phyloP scores from a whole-genome alignment of 2,113 vertebrate genomes.

The Myxocyprinus asiaticus region DNA sequence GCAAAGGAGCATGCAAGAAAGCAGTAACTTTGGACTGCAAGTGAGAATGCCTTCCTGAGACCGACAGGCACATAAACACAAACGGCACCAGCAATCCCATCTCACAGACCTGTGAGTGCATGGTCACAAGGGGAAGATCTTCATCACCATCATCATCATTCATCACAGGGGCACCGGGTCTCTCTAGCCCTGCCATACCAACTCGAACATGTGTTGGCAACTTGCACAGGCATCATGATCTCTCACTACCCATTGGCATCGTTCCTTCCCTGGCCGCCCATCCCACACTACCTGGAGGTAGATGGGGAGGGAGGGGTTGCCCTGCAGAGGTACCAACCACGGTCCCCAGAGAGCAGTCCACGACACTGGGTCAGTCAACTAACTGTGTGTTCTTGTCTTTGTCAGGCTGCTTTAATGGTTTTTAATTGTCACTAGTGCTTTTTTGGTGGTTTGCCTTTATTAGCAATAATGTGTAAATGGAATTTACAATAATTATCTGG shows the following conservation, averaged over 20 bases:
- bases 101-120: neutral
- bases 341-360: conserved; percentile 71
- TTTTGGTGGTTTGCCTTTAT: neutral
- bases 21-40: neutral
- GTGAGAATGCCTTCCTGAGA: no score
- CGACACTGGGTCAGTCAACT: conserved; percentile 74
- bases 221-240: conserved; percentile 64
- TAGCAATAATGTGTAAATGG: no score
- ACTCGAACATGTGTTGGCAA: conserved; percentile 59
- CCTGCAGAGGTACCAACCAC: conserved; percentile 78
- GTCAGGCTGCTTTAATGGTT: no score
- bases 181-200: conserved; percentile 33
- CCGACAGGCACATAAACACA: no score
- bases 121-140: neutral
- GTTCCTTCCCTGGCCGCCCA: conserved; percentile 67
- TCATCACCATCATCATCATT: neutral
- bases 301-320: conserved; percentile 71
- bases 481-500: no score
- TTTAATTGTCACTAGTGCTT: neutral
- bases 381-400: neutral
- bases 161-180: neutral
- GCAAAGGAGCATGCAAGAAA: neutral
- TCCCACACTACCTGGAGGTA: conserved; percentile 63
- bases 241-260: conserved; percentile 73
- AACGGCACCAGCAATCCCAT: neutral